A percentile compares a stretch with the other conserved stretches of the same genome.
These are phyloP conservation scores for Sitta carolinensis DNA, from an alignment of 2,797 vertebrate genomes.

Conservation along the genomic window DNA sequence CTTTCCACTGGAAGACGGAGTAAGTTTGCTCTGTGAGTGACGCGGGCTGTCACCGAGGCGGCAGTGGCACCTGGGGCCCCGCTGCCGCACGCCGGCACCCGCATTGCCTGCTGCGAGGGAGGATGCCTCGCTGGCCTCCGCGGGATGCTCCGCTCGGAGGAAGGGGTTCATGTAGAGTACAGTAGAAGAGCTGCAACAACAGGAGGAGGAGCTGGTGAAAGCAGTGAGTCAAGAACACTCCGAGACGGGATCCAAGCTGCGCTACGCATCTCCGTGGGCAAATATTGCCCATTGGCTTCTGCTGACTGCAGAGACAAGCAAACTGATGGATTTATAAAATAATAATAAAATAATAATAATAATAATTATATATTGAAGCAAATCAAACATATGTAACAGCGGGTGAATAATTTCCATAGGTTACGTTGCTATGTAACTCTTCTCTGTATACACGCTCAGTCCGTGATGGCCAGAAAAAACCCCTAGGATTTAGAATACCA, in stretches of 20 bases:
- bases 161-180: slow-evolving; percentile 66
- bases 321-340: slow-evolving; percentile 80
- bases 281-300: slow-evolving; percentile 89
- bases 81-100: not conserved
- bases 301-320: slow-evolving; percentile 79
- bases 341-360: slow-evolving; percentile 74
- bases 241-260: slow-evolving; percentile 58
- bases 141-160: slow-evolving; percentile 39
- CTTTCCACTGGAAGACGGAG: slow-evolving; percentile 70
- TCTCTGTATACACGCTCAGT: slow-evolving; percentile 63
- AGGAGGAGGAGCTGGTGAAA: slow-evolving; percentile 27
- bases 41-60: not conserved
- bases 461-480: slow-evolving; percentile 47
- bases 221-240: slow-evolving; percentile 46
- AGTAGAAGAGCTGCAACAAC: slow-evolving; percentile 74
- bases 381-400: slow-evolving; percentile 71
- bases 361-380: slow-evolving; percentile 73
- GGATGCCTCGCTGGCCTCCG: slow-evolving; percentile 24
- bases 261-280: slow-evolving; percentile 75
- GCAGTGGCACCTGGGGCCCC: not conserved
- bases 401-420: slow-evolving; percentile 68
- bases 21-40: slow-evolving; percentile 37
- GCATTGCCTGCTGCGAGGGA: not conserved
- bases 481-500: slow-evolving; percentile 52
- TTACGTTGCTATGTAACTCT: slow-evolving; percentile 66